phyloP scores from a whole-genome alignment of 1,140 invertebrate genomes.

The Thaumatotibia leucotreta region DNA sequence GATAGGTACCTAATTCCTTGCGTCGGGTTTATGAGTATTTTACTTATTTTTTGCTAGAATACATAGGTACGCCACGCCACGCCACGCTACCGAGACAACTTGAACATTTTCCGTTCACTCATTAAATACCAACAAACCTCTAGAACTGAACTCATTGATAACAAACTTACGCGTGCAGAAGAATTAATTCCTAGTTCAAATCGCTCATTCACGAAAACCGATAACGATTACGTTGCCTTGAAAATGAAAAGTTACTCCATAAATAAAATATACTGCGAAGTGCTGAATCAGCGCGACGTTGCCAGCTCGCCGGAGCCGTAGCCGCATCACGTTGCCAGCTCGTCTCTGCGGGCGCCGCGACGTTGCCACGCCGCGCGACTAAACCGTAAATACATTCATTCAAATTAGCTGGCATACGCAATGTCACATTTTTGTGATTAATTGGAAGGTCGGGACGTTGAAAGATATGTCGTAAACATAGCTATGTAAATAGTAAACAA shows the following conservation, averaged over 20 bases:
- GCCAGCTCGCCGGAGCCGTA: slow-evolving; percentile 41
- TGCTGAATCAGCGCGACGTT: slow-evolving; percentile 67
- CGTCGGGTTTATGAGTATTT: too few relatives aligned
- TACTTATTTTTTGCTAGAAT: too few relatives aligned
- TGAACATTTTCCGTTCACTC: background rate
- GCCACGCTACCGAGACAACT: background rate
- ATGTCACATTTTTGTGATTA: slow-evolving; percentile 29
- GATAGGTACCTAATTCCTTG: too few relatives aligned
- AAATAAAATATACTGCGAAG: slow-evolving; percentile 34
- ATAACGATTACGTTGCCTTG: slow-evolving; percentile 20
- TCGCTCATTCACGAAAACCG: background rate
- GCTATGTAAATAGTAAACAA: slow-evolving; percentile 3
- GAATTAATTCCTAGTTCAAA: slow-evolving; percentile 1
- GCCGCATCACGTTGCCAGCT: slow-evolving; percentile 37
- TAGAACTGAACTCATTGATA: background rate
- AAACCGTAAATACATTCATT: slow-evolving; percentile 64
- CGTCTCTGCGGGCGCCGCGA: slow-evolving; percentile 28
- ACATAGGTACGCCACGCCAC: too few relatives aligned
- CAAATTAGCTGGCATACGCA: slow-evolving; percentile 39
- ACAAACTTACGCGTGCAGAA: background rate
- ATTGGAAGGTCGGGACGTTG: slow-evolving; percentile 11
- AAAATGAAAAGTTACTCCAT: slow-evolving; percentile 24
- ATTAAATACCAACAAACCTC: background rate
- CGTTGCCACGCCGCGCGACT: slow-evolving; percentile 50
- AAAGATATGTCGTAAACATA: background rate